Conservation (phyloP, 2,888 invertebrate species). For the Alloplasta piceator region DNA sequence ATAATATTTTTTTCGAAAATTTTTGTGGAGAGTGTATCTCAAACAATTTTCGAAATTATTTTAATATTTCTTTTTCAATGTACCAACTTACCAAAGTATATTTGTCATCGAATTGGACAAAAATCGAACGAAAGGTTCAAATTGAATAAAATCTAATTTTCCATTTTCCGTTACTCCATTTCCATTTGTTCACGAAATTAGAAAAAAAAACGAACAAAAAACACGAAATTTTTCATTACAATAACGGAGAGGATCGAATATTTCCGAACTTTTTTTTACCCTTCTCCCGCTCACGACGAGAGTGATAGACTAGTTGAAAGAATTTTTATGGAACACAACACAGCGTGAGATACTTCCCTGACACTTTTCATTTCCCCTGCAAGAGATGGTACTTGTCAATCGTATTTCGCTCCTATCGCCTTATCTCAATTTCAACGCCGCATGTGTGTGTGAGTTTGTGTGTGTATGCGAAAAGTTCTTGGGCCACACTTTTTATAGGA, state of each 20-base stretch:
- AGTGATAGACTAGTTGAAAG: conserved; percentile 31
- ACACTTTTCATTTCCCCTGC: conserved; percentile 60
- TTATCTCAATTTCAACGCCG: conserved; percentile 52
- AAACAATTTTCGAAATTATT: too few species aligned
- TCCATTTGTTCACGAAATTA: too few species aligned
- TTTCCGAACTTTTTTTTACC: not conserved
- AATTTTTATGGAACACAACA: conserved; percentile 46
- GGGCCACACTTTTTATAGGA: conserved; percentile 14
- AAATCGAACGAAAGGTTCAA: too few species aligned
- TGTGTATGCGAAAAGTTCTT: conserved; percentile 10
- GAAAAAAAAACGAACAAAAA: too few species aligned
- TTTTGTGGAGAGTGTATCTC: too few species aligned
- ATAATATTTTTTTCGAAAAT: too few species aligned
- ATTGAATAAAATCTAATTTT: too few species aligned
- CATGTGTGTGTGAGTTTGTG: not conserved
- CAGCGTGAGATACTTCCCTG: conserved; percentile 39
- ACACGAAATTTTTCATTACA: not conserved
- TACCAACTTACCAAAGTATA: too few species aligned
- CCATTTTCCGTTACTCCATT: too few species aligned
- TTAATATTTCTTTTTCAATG: too few species aligned
- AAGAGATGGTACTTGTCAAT: conserved; percentile 37
- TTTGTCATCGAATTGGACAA: too few species aligned
- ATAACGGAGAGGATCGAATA: not conserved
- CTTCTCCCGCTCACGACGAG: conserved; percentile 2
- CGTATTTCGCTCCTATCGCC: conserved; percentile 26